These are phyloP conservation scores for Mongoloraphidia duomilia DNA, from an alignment of 2,888 invertebrate species.

Conservation along the genomic window DNA sequence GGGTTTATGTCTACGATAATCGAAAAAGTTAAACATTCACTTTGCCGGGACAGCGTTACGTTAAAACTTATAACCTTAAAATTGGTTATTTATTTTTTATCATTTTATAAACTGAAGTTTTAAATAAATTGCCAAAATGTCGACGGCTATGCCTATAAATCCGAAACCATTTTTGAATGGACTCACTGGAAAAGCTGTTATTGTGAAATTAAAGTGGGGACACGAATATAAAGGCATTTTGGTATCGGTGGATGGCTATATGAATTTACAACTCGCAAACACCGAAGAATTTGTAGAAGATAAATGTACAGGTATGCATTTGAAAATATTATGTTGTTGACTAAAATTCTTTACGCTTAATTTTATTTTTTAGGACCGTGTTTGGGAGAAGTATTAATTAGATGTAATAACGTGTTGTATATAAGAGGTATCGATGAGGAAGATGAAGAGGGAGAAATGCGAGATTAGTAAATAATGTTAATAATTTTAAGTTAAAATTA, in stretches of 20 bases:
- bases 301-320: slow-evolving; percentile 57
- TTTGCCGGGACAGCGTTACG: too few species aligned
- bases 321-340: background rate
- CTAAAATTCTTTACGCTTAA: slow-evolving; percentile 5
- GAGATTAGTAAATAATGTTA: slow-evolving; percentile 41
- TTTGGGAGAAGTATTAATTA: slow-evolving; percentile 90
- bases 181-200: slow-evolving; percentile 92
- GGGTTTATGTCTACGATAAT: too few species aligned
- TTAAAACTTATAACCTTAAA: too few species aligned
- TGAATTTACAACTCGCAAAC: slow-evolving; percentile 97
- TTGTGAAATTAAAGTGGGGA: slow-evolving; percentile 98
- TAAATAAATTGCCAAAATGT: slow-evolving; percentile 30
- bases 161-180: slow-evolving; percentile 98
- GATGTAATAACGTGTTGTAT: slow-evolving; percentile 94
- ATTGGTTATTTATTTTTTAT: too few species aligned
- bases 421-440: slow-evolving; percentile 92
- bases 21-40: too few species aligned
- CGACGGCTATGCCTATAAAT: slow-evolving; percentile 89
- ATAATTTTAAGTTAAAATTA: background rate
- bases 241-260: slow-evolving; percentile 96
- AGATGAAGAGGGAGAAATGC: slow-evolving; percentile 94
- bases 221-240: slow-evolving; percentile 98
- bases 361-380: slow-evolving; percentile 14
- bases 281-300: slow-evolving; percentile 97
- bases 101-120: too few species aligned